A percentile compares a stretch with the other conserved stretches of the same genome.
phyloP scores from a whole-genome alignment of 2,888 invertebrate genomes.

The Volucella bombylans region DNA sequence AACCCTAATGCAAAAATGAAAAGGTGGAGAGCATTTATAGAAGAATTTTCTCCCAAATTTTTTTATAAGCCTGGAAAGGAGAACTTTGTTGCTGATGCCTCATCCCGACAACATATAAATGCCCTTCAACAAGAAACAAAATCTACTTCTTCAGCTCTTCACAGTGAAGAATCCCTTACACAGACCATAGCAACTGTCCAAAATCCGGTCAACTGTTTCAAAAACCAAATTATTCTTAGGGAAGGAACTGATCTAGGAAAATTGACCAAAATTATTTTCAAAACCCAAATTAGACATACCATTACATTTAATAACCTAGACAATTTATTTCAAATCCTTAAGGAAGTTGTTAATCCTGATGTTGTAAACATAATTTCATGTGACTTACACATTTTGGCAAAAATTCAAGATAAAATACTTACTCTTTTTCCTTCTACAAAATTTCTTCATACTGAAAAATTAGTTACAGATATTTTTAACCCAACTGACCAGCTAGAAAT shows the following conservation, averaged over 20 bases:
- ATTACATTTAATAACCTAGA: conserved; percentile 24
- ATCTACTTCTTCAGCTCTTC: conserved; percentile 8
- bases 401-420: conserved; percentile 44
- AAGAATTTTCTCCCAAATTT: conserved; percentile 46
- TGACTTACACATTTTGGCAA: conserved; percentile 45
- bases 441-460: conserved; percentile 15
- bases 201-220: conserved; percentile 27
- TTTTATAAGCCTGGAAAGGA: conserved; percentile 28
- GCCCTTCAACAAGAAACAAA: neutral
- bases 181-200: conserved; percentile 2
- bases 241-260: neutral
- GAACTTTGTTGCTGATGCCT: conserved; percentile 14
- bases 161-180: conserved; percentile 8
- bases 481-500: conserved; percentile 46
- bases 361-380: conserved; percentile 53
- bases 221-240: conserved; percentile 25
- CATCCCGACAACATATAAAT: conserved; percentile 33
- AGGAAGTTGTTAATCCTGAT: conserved; percentile 22
- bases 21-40: conserved; percentile 47
- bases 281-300: conserved; percentile 35
- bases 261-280: conserved; percentile 60
- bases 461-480: conserved; percentile 48
- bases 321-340: conserved; percentile 10
- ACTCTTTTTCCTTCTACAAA: conserved; percentile 37
- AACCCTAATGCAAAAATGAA: conserved; percentile 59